These are phyloP conservation scores for Epistrophella euchroma DNA, from an alignment of 2,888 invertebrate species.

Conservation along the genomic window DNA sequence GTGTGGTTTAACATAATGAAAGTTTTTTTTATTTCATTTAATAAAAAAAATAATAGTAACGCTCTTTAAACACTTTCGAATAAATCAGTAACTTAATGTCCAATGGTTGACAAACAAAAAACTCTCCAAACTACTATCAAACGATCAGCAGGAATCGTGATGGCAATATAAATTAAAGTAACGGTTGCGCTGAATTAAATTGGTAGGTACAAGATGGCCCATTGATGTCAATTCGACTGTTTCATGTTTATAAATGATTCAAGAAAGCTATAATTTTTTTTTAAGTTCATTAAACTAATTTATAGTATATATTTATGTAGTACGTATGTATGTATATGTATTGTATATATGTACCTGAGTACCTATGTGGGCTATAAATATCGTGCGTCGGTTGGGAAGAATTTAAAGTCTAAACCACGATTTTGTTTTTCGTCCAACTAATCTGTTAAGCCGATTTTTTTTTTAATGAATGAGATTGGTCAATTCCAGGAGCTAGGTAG, in stretches of 20 bases:
- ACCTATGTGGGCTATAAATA: no score
- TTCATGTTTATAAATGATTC: background rate
- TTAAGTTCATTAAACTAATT: background rate
- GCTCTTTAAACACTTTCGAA: slow-evolving; percentile 13
- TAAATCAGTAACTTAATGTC: background rate
- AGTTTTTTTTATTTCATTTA: slow-evolving; percentile 5
- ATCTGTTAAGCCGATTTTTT: no score
- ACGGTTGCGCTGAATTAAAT: background rate
- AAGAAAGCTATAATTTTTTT: background rate
- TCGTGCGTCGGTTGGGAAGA: no score
- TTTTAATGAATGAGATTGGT: no score
- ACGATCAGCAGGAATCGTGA: slow-evolving; percentile 21
- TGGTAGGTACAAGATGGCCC: background rate
- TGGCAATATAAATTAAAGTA: slow-evolving; percentile 1
- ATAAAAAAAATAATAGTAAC: background rate
- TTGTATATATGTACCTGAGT: no score
- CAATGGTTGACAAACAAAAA: slow-evolving; percentile 17
- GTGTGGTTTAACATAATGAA: slow-evolving; percentile 26
- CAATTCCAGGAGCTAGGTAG: no score
- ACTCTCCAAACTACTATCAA: background rate
- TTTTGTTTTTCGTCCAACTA: no score
- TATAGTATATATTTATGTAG: no score
- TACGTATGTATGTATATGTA: no score
- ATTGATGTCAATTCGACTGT: background rate
- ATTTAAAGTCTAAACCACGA: no score